A percentile compares a stretch with the other conserved stretches of the same genome.
These are phyloP conservation scores for Netelia inedita DNA, from an alignment of 2,888 invertebrate genomes.

Conservation along the genomic window DNA sequence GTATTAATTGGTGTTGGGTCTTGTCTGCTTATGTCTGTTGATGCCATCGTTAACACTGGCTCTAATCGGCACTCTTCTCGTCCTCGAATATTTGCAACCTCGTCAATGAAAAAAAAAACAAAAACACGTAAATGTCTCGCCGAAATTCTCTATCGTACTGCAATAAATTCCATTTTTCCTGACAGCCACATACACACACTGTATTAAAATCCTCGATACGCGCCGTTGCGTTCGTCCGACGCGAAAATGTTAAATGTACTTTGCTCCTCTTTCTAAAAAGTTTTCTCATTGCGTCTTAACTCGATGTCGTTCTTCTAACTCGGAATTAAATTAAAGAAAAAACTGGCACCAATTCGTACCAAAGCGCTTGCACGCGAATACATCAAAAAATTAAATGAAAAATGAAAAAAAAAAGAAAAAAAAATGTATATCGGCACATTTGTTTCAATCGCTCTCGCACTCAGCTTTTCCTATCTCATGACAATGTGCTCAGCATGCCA, in stretches of 20 bases:
- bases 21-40: constrained; percentile 79
- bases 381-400: constrained; percentile 14
- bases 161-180: constrained; percentile 21
- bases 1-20: constrained; percentile 81
- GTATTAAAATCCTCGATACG: constrained; percentile 7
- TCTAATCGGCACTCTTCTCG: constrained; percentile 63
- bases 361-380: constrained; percentile 54
- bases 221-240: neutral
- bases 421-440: constrained; percentile 49
- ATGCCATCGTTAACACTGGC: constrained; percentile 71
- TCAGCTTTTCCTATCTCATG: constrained; percentile 48
- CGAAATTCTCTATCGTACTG: neutral
- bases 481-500: constrained; percentile 56
- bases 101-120: constrained; percentile 10
- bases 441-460: constrained; percentile 56
- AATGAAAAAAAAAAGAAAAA: constrained; percentile 8
- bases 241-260: neutral
- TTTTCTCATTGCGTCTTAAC: neutral
- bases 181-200: constrained; percentile 32
- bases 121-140: constrained; percentile 6
- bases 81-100: constrained; percentile 24
- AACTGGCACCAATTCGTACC: constrained; percentile 76
- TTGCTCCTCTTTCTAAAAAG: neutral
- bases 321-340: constrained; percentile 27
- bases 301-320: neutral